These are phyloP conservation scores for Drosophila parvula DNA, from an alignment of 1,140 invertebrate species.

Conservation along the genomic window DNA sequence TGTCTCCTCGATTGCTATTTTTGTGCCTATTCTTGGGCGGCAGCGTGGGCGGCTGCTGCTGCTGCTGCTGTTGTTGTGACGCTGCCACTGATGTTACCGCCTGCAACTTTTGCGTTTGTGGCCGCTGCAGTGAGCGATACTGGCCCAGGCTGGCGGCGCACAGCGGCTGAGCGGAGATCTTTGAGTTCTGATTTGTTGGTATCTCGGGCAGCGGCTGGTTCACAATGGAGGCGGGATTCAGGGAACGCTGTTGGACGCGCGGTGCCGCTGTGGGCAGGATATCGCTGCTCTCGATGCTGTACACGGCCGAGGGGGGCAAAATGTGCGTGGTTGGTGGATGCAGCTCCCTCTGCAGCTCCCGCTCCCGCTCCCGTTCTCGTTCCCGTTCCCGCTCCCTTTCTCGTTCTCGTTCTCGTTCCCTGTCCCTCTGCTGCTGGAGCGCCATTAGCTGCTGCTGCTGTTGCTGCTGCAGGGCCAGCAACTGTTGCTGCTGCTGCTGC, in stretches of 20 bases:
- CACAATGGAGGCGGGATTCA: constrained; percentile 81
- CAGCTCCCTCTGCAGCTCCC: constrained; percentile 59
- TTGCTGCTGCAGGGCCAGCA: constrained; percentile 69
- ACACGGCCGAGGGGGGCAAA: constrained; percentile 77
- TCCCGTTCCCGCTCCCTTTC: constrained; percentile 59
- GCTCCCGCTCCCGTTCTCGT: constrained; percentile 26
- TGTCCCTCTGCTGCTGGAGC: constrained; percentile 51
- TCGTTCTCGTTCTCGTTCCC: constrained; percentile 49
- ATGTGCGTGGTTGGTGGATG: constrained; percentile 82
- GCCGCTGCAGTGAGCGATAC: constrained; percentile 81
- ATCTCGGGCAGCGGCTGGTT: constrained; percentile 83
- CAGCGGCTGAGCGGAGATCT: constrained; percentile 79
- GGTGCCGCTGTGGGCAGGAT: constrained; percentile 58
- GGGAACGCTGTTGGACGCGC: constrained; percentile 66
- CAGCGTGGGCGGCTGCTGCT: constrained; percentile 73
- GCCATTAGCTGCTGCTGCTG: constrained; percentile 66
- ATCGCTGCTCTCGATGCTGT: constrained; percentile 79
- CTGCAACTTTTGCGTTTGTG: constrained; percentile 63
- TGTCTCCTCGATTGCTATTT: constrained; percentile 36
- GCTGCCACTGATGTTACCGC: not conserved
- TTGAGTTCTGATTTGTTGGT: constrained; percentile 65
- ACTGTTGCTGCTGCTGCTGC: constrained; percentile 73
- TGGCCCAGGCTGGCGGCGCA: constrained; percentile 80
- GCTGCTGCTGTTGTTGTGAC: constrained; percentile 57
- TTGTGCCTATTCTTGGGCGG: constrained; percentile 83